These are phyloP conservation scores for Lithophane leautieri DNA, from an alignment of 2,888 invertebrate species.

Conservation along the genomic window DNA sequence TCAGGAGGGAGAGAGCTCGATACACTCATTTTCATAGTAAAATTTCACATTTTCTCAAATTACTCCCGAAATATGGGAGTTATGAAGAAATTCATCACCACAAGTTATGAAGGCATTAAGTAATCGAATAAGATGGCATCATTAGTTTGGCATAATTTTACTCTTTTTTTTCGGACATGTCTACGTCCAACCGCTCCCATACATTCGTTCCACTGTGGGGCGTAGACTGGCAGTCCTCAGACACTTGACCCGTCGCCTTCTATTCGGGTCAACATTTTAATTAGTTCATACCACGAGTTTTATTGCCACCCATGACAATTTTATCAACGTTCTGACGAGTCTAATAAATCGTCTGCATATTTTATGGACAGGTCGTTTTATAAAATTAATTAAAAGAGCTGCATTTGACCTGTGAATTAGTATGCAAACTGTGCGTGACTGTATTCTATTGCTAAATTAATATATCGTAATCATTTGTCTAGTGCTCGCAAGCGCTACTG, in stretches of 20 bases:
- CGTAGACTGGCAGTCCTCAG: conserved; percentile 57
- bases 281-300: conserved; percentile 66
- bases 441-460: not conserved
- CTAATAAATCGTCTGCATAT: conserved; percentile 6
- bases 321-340: conserved; percentile 35
- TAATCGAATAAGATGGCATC: too few species aligned
- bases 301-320: conserved; percentile 48
- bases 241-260: conserved; percentile 69
- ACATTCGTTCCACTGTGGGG: too few species aligned
- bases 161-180: too few species aligned
- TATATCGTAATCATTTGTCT: not conserved
- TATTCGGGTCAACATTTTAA: conserved; percentile 73
- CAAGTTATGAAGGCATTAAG: too few species aligned
- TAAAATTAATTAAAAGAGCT: conserved; percentile 5
- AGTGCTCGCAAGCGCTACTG: not conserved
- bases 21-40: too few species aligned
- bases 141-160: too few species aligned
- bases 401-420: not conserved
- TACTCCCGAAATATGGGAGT: too few species aligned
- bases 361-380: conserved; percentile 14
- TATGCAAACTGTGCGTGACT: not conserved
- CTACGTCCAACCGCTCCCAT: too few species aligned
- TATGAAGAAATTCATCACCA: too few species aligned
- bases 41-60: too few species aligned
- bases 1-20: too few species aligned